Percentiles rank a stretch among this genome's conserved stretches.
phyloP scores from a whole-genome alignment of 2,113 vertebrate genomes.

The Strigops habroptila region DNA sequence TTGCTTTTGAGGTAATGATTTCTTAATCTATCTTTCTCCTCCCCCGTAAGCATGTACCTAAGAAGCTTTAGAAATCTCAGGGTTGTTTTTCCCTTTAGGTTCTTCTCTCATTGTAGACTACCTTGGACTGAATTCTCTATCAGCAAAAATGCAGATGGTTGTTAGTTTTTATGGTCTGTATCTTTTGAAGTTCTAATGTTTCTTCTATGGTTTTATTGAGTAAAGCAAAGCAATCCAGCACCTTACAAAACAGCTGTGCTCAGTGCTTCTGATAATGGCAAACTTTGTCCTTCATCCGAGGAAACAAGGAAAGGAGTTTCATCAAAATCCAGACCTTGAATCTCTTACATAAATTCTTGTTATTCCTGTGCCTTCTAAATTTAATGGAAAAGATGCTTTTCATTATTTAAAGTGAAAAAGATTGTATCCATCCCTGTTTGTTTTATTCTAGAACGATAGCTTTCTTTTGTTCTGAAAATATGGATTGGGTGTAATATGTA shows the following conservation, averaged over 20 bases:
- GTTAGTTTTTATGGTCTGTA: background rate
- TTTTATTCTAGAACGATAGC: background rate
- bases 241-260: background rate
- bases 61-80: background rate
- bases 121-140: background rate
- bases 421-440: background rate
- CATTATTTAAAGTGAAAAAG: constrained; percentile 6
- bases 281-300: background rate
- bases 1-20: background rate
- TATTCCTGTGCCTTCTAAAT: background rate
- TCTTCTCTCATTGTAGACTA: background rate
- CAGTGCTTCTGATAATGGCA: background rate
- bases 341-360: constrained; percentile 5
- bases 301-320: background rate
- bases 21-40: background rate
- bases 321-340: constrained; percentile 24
- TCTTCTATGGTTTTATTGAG: background rate
- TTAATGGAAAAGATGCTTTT: constrained; percentile 9
- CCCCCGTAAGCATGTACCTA: background rate
- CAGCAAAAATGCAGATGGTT: background rate
- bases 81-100: fast-evolving
- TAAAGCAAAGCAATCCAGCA: background rate
- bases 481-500: background rate
- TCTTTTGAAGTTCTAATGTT: background rate
- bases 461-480: background rate